Conservation (phyloP, 1,140 invertebrate genomes). For the Anoplolepis gracilipes region DNA sequence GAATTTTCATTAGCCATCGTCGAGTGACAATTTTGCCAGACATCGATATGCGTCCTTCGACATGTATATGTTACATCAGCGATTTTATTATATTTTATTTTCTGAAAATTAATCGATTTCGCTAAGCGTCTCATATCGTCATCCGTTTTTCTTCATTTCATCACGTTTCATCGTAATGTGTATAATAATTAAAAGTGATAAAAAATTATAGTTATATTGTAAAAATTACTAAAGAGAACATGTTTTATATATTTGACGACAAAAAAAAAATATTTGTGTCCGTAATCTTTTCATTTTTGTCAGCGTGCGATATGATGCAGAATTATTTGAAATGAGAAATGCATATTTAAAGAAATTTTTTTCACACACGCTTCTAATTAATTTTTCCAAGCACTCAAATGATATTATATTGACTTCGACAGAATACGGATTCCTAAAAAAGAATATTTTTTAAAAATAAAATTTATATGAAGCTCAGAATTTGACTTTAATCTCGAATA, state of each 20-base stretch:
- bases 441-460: too few relatives aligned
- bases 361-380: background rate
- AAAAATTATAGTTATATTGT: too few relatives aligned
- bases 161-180: background rate
- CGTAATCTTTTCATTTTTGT: background rate
- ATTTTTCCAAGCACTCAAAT: too few relatives aligned
- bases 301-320: background rate
- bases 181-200: too few relatives aligned
- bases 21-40: conserved; percentile 6
- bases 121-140: background rate
- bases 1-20: conserved; percentile 49
- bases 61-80: background rate
- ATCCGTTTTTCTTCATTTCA: background rate
- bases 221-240: background rate
- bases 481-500: background rate
- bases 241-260: background rate
- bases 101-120: conserved; percentile 39
- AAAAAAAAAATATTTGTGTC: conserved; percentile 9
- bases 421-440: background rate
- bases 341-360: background rate
- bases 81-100: background rate
- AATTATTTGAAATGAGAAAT: background rate
- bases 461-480: background rate
- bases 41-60: background rate
- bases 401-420: too few relatives aligned